Evolutionary conservation across 2,113 vertebrate species (phyloP).

Genomic region (Hydrochoerus hydrochaeris): DNA sequence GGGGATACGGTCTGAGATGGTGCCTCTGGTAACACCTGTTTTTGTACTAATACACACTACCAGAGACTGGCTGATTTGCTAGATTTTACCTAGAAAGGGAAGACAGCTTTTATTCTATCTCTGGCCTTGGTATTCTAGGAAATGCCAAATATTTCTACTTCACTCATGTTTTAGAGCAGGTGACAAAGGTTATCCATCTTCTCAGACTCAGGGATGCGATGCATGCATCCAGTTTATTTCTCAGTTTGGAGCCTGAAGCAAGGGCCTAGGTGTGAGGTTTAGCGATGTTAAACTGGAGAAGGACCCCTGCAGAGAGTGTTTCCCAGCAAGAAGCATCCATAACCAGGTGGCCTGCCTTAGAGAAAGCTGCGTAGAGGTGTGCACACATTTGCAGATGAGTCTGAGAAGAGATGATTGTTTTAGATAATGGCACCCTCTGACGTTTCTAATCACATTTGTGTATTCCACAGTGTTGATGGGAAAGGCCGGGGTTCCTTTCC

Average conservation of each 20-base stretch:
- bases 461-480: background rate
- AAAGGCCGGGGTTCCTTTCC: background rate
- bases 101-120: background rate
- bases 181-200: background rate
- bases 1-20: background rate
- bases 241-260: background rate
- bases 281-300: background rate
- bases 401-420: constrained; percentile 4
- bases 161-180: background rate
- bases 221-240: background rate
- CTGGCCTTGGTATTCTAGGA: background rate
- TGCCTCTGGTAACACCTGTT: background rate
- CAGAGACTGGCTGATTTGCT: background rate
- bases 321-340: background rate
- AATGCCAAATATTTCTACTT: background rate
- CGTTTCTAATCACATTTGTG: background rate
- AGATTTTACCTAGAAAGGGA: background rate
- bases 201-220: background rate
- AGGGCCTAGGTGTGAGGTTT: background rate
- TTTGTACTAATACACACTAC: background rate
- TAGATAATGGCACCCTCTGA: background rate
- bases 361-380: background rate
- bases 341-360: background rate
- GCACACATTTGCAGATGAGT: fast-evolving
- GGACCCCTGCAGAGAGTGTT: background rate